phyloP scores from a whole-genome alignment of 2,888 invertebrate genomes.

The Drosophila tanythrix region DNA sequence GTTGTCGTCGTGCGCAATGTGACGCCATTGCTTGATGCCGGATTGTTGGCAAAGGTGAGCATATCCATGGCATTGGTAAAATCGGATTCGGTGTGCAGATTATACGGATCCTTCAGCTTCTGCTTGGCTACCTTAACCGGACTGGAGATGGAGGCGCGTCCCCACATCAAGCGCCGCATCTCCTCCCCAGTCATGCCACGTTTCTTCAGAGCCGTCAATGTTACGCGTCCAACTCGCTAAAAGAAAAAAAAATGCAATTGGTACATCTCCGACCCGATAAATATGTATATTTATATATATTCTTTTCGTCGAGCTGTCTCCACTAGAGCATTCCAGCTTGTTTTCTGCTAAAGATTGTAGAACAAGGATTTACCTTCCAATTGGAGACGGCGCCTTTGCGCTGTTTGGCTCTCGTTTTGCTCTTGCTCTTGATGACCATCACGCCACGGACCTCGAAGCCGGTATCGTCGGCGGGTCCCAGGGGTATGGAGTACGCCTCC shows the following conservation, averaged over 20 bases:
- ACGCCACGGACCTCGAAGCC: constrained; percentile 95
- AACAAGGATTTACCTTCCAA: constrained; percentile 93
- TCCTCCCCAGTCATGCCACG: constrained; percentile 94
- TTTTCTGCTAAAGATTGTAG: no score
- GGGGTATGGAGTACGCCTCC: constrained; percentile 96
- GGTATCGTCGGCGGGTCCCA: constrained; percentile 93
- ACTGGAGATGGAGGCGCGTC: constrained; percentile 93
- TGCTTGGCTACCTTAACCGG: constrained; percentile 90
- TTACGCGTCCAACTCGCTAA: constrained; percentile 93
- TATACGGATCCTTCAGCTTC: constrained; percentile 85
- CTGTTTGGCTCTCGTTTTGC: constrained; percentile 97
- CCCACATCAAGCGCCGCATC: constrained; percentile 95
- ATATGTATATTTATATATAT: background rate
- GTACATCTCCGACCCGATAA: background rate
- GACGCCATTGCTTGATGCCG: constrained; percentile 65
- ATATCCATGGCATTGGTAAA: constrained; percentile 92
- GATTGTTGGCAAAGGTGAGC: constrained; percentile 92
- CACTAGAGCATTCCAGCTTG: background rate
- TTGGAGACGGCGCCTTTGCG: constrained; percentile 97
- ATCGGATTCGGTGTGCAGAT: constrained; percentile 77
- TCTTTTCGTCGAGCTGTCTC: background rate
- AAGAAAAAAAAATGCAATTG: background rate
- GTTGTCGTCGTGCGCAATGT: constrained; percentile 37
- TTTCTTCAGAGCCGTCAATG: constrained; percentile 92
- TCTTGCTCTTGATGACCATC: constrained; percentile 99